phyloP scores from a whole-genome alignment of 2,888 invertebrate species.

The Drosophila leonis region DNA sequence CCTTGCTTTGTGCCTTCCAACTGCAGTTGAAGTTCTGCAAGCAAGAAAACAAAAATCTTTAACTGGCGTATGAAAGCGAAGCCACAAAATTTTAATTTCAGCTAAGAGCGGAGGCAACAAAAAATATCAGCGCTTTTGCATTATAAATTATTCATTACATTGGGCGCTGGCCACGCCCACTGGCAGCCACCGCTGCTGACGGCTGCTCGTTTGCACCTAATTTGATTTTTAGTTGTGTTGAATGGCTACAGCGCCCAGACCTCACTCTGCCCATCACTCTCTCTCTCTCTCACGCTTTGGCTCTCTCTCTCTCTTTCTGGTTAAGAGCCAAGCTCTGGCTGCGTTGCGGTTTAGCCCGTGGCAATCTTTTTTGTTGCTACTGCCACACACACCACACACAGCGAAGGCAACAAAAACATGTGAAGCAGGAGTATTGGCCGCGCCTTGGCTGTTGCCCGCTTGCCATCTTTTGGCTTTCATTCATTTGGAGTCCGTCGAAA shows the following conservation, averaged over 20 bases:
- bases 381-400: constrained; percentile 35
- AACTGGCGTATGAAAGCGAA: constrained; percentile 46
- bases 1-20: not conserved
- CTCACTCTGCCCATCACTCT: not conserved
- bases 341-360: constrained; percentile 60
- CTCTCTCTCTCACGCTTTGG: not conserved
- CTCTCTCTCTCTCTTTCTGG: constrained; percentile 8
- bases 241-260: constrained; percentile 40
- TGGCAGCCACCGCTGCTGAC: constrained; percentile 38
- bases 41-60: constrained; percentile 37
- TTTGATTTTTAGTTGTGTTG: constrained; percentile 84
- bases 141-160: constrained; percentile 84
- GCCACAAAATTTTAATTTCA: constrained; percentile 83
- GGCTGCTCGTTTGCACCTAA: constrained; percentile 83
- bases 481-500: constrained; percentile 68
- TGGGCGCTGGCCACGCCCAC: constrained; percentile 51
- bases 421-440: constrained; percentile 37
- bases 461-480: constrained; percentile 65
- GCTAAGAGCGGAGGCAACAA: constrained; percentile 74
- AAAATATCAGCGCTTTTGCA: constrained; percentile 57
- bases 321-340: constrained; percentile 21
- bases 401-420: constrained; percentile 43
- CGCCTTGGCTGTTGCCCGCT: constrained; percentile 52
- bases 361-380: constrained; percentile 46
- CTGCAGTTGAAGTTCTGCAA: constrained; percentile 9